A percentile compares a stretch with the other conserved stretches of the same genome.
These are phyloP conservation scores for Muscicapa adusta DNA, from an alignment of 2,113 vertebrate genomes.

Conservation along the genomic window DNA sequence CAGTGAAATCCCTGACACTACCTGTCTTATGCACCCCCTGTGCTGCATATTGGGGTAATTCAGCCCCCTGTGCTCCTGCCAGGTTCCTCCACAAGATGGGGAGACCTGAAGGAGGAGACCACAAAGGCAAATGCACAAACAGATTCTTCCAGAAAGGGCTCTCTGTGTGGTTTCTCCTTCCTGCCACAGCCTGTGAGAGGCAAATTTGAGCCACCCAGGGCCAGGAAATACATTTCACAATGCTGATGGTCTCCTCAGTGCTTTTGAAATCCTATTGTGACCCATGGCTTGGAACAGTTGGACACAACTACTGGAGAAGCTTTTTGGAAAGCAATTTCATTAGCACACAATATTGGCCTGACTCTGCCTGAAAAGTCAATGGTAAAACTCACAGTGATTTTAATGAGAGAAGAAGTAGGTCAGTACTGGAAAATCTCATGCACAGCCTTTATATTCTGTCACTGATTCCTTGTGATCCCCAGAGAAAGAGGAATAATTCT, in stretches of 20 bases:
- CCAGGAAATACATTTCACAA: background rate
- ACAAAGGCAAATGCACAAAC: background rate
- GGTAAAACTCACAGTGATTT: slow-evolving; percentile 38
- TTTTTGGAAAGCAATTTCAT: slow-evolving; percentile 53
- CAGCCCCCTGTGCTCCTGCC: background rate
- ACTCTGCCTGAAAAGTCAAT: slow-evolving; percentile 17
- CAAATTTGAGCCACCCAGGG: background rate
- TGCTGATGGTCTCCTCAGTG: background rate
- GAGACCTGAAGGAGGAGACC: background rate
- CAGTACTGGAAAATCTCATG: slow-evolving; percentile 61
- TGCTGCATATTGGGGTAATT: accelerated
- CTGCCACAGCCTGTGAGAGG: background rate
- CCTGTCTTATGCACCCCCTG: background rate
- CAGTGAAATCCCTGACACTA: background rate
- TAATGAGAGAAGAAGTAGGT: slow-evolving; percentile 64
- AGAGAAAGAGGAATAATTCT: slow-evolving; percentile 8
- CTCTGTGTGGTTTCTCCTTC: background rate
- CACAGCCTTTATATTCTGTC: slow-evolving; percentile 39
- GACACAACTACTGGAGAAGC: slow-evolving; percentile 31
- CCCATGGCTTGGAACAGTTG: slow-evolving; percentile 18
- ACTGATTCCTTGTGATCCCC: slow-evolving; percentile 24
- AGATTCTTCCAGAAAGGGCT: background rate
- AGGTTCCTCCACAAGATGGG: background rate
- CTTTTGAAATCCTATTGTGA: slow-evolving; percentile 5
- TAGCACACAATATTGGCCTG: slow-evolving; percentile 49